A percentile compares a stretch with the other conserved stretches of the same genome.
phyloP scores from a whole-genome alignment of 2,797 vertebrate species.

The Anniella stebbinsi region DNA sequence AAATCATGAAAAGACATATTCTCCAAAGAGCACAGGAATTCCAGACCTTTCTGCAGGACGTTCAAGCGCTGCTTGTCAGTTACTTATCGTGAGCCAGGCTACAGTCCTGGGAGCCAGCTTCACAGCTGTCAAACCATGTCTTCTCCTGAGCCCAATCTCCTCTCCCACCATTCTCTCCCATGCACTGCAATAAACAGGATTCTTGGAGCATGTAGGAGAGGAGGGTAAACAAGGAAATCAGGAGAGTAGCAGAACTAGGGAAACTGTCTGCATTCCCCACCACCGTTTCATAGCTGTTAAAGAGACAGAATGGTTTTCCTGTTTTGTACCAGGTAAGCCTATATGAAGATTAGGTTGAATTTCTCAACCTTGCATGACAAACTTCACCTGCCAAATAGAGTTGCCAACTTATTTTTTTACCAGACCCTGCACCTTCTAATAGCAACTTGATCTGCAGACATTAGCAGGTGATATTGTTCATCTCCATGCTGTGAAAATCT shows the following conservation, averaged over 20 bases:
- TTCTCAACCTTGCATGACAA: neutral
- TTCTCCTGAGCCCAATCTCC: too few relatives aligned
- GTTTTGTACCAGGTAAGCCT: neutral
- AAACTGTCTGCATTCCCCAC: neutral
- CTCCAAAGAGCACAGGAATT: too few relatives aligned
- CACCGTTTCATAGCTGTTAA: neutral
- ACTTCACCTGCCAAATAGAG: neutral
- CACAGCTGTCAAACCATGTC: too few relatives aligned
- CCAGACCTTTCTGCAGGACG: too few relatives aligned
- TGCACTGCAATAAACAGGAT: too few relatives aligned
- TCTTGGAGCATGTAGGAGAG: neutral
- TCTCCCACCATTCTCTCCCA: too few relatives aligned
- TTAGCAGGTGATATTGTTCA: too few relatives aligned
- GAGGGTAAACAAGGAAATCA: neutral
- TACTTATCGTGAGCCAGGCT: too few relatives aligned
- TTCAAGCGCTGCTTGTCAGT: too few relatives aligned
- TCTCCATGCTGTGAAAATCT: too few relatives aligned
- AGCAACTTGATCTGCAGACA: neutral
- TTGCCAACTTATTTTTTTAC: neutral
- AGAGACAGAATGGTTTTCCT: neutral
- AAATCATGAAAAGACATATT: too few relatives aligned
- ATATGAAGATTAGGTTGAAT: neutral
- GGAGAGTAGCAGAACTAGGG: neutral
- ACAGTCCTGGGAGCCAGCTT: too few relatives aligned
- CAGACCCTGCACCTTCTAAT: neutral